Evolutionary conservation across 2,113 vertebrate species (phyloP).

Genomic region (Paratilapia polleni): DNA sequence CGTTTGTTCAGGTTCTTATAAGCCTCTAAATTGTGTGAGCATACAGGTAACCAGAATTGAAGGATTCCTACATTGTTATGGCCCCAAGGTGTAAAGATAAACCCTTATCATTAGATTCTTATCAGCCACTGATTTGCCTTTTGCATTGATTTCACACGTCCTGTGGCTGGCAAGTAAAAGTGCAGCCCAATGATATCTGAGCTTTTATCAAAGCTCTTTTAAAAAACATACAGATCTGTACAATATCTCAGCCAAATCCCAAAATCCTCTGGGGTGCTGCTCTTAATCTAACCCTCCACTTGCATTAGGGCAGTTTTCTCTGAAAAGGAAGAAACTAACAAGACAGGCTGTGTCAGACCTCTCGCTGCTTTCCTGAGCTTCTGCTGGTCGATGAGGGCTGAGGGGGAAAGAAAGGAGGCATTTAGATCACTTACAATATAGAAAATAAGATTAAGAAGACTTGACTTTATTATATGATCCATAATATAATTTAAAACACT

Average conservation of each 20-base stretch:
- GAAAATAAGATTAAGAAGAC: constrained; percentile 19
- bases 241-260: neutral
- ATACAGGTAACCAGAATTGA: neutral
- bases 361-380: neutral
- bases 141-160: neutral
- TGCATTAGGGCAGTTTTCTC: neutral
- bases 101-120: neutral
- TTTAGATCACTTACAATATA: neutral
- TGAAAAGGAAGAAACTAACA: constrained; percentile 17
- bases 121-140: neutral
- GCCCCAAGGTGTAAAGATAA: neutral
- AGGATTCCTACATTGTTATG: neutral
- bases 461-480: neutral
- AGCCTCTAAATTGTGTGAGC: too few species aligned
- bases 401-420: neutral
- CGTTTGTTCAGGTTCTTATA: too few species aligned
- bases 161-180: neutral
- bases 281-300: constrained; percentile 8
- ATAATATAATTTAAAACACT: neutral
- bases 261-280: neutral
- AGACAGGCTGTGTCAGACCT: constrained; percentile 28
- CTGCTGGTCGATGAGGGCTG: neutral
- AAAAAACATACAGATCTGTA: neutral
- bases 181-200: neutral
- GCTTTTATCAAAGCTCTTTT: neutral